Base-by-base conservation (phyloP, 2,888 invertebrate genomes). In the Linnaemya vulpina region DNA sequence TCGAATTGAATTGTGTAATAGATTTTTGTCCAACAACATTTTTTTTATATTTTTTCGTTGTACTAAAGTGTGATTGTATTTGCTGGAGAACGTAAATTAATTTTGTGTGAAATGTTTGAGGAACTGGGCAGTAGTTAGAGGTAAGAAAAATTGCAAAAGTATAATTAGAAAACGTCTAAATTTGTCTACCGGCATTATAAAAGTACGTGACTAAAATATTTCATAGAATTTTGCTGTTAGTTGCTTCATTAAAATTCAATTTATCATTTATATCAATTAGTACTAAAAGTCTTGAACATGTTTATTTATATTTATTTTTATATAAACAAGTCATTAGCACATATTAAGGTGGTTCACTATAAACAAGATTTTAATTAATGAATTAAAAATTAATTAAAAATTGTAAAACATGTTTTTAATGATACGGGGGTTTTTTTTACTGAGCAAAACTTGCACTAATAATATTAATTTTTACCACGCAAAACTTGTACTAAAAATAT, bases 121-220 rank as follows among this genome's bases (percentile, higher is more conserved):
- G 17, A 65, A 43, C 63, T 58, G 13, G 0, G 5, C 3, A 5
- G 15, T 11, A 25, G 9, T 17, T 15, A 11, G 0, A 15, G 9
- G 62, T 17, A 20, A 67, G 7, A 38, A 35, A 46, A 40, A 25
- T 17, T 22, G 20, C 62, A 46, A 74, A 35, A n/a, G 10, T 58
- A 40, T 35, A 60, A 77, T 60, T 75, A 53, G 20, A 70, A 63
- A 71, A 20, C 25, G 43, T 63, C 55, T 63, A 65, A 82, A 73
- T 60, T 49, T 62, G 55, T 77, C 71, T 65, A 73, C 65, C 77
- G 77, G 83, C 77, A 65, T 77, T 67, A 43, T 38, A 15, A 17
- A 46, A 70, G 38, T 51, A 77, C 83, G 83, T 83, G 83, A 65
- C 60, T 73, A 13, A 77, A 83, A 67, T 67, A 43, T 43, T 25